Evolutionary conservation across 2,797 vertebrate species (phyloP), one percentile per base, ranked within the genome.

Genomic region (Scolopax rusticola): DNA sequence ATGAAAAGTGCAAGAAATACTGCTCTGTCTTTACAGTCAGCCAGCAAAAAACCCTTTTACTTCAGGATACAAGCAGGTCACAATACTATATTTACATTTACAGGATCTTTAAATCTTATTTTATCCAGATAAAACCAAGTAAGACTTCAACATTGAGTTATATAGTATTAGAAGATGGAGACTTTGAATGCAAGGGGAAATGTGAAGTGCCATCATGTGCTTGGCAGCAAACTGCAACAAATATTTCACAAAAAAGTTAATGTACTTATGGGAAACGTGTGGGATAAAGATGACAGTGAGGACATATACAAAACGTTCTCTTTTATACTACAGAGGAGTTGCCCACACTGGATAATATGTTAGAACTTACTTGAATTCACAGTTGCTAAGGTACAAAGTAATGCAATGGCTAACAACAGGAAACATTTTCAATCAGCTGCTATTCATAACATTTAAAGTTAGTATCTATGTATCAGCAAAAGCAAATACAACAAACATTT

Each of bases 41-140:
- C 0, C 27, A 64, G 10, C 0, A 14, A 36, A 54, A 68, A 36
- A 50, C 3, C 23, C 47, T 11, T 1, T 47, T 8, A 28, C 9
- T 76, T 54, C 48, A 59, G 27, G 12, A 23, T 33, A 8, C 6
- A 93, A 41, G 9, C 27, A 64, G 8, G 16, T 15, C 27, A 36
- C 25, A 53, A 5, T 7, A 68, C 1, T 33, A 8, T 3, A n/a
- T 27, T 53, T 80, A 20, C 12, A 19, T 53, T 11, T 40, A 79
- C 82, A 40, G 8, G 0, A 50, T 24, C 6, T 78, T 56, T 57
- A 77, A 43, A 41, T 25, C 2, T 51, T 59, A 11, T 69, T 86
- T 85, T n/a, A 76, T 43, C 4, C 27, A 57, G n/a, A 48, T 30
- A 73, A 76, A 80, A 83, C 40, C 11, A 76, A 61, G 14, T 40